These are phyloP conservation scores for Eudyptes chrysolophus DNA, from an alignment of 2,113 vertebrate genomes.

Conservation along the genomic window DNA sequence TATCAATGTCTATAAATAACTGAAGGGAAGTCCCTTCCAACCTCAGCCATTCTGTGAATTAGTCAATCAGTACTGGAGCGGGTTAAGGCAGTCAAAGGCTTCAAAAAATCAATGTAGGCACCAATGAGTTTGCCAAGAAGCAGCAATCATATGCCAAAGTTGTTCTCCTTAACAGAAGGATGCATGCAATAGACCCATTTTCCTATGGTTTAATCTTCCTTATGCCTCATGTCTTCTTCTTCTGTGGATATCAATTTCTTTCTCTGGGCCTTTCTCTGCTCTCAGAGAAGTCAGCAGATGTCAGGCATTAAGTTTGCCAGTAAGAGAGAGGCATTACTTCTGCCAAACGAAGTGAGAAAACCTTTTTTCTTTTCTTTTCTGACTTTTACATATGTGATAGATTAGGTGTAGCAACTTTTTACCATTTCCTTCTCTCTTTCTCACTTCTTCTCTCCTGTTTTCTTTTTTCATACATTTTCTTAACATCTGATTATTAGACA, in stretches of 20 bases:
- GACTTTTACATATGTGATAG: not conserved
- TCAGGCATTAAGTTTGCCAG: not conserved
- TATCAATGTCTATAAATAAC: not conserved
- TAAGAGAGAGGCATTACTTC: not conserved
- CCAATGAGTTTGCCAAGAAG: not conserved
- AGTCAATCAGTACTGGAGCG: not conserved
- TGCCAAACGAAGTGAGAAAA: not conserved
- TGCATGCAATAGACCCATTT: not conserved
- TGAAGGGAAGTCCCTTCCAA: not conserved
- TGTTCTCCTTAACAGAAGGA: not conserved
- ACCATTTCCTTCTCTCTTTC: not conserved
- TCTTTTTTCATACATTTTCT: not conserved
- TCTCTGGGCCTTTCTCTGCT: not conserved
- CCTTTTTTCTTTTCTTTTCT: not conserved
- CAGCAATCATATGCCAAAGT: not conserved
- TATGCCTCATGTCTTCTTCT: not conserved
- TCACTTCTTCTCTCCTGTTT: not conserved
- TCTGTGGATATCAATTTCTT: not conserved
- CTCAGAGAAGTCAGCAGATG: not conserved
- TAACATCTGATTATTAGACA: not conserved
- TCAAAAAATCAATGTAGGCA: not conserved
- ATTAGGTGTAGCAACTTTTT: not conserved
- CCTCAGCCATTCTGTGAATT: not conserved
- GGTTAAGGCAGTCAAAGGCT: not conserved
- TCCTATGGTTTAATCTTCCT: not conserved